A percentile compares a stretch with the other conserved stretches of the same genome.
phyloP scores from a whole-genome alignment of 2,113 vertebrate species.

The Siniperca knerii region DNA sequence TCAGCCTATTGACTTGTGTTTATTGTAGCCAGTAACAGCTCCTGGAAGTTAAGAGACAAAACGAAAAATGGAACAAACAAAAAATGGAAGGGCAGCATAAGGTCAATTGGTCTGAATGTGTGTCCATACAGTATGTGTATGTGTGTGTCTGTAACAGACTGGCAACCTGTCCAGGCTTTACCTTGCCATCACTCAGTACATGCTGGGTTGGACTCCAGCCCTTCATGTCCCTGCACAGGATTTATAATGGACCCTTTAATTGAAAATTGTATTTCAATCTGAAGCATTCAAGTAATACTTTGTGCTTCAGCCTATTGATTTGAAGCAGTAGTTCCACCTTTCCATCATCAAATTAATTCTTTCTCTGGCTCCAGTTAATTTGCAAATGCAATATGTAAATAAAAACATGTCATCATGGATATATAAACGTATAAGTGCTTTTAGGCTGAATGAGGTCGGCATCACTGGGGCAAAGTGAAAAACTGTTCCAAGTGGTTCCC shows the following conservation, averaged over 20 bases:
- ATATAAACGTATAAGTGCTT: neutral
- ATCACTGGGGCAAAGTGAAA: constrained; percentile 4
- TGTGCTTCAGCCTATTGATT: neutral
- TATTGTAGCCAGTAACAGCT: no score
- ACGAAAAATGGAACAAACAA: no score
- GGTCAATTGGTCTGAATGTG: no score
- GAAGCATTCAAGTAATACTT: neutral
- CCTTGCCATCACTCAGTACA: neutral
- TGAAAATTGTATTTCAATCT: neutral
- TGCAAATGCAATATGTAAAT: neutral
- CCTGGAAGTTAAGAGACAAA: no score
- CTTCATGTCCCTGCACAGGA: neutral
- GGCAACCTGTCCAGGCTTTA: no score
- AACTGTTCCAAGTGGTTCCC: neutral
- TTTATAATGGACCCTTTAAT: no score
- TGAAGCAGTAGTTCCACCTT: neutral
- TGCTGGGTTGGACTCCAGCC: neutral
- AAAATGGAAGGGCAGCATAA: no score
- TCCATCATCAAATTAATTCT: neutral
- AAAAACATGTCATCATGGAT: neutral
- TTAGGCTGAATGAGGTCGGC: constrained; percentile 7
- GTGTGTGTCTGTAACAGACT: no score
- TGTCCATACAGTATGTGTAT: no score
- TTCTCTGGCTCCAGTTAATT: neutral
- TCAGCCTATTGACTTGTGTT: no score